A percentile compares a stretch with the other conserved stretches of the same genome.
Evolutionary conservation across 2,888 invertebrate genomes (phyloP).

Genomic region (Caenorhabditis macrosperma): DNA sequence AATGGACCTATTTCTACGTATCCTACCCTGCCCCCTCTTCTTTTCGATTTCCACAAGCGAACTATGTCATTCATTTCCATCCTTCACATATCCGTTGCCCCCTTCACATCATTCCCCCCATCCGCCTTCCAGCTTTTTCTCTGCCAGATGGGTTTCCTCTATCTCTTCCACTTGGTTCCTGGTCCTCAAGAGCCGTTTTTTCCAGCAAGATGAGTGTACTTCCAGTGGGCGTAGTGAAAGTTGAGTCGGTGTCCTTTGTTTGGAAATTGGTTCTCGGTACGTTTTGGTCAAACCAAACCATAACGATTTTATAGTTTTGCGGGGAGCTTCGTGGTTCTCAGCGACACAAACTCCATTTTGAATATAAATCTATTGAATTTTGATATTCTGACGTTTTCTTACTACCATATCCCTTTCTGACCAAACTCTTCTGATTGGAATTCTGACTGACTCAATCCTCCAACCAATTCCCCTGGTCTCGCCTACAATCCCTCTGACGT

Average conservation of each 20-base stretch:
- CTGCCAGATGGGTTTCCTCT: slow-evolving; percentile 30
- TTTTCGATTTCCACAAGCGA: slow-evolving; percentile 15
- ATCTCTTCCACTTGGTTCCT: background rate
- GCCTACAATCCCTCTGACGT: no score
- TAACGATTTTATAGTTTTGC: slow-evolving; percentile 18
- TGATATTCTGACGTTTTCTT: no score
- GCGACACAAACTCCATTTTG: no score
- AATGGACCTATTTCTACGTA: slow-evolving; percentile 43
- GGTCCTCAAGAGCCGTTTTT: background rate
- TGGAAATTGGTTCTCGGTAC: slow-evolving; percentile 3
- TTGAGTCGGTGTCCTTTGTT: slow-evolving; percentile 46
- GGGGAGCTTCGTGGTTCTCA: no score
- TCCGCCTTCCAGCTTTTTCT: slow-evolving; percentile 18
- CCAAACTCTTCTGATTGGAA: no score
- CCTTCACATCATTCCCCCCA: slow-evolving; percentile 16
- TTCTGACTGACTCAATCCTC: no score
- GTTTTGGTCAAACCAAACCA: slow-evolving; percentile 8
- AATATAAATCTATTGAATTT: no score
- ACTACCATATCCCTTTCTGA: no score
- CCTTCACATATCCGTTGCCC: slow-evolving; percentile 11
- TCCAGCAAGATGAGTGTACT: slow-evolving; percentile 18
- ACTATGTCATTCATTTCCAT: slow-evolving; percentile 42
- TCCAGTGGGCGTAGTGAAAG: slow-evolving; percentile 26
- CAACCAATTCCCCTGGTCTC: no score
- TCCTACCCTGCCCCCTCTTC: background rate